Evolutionary conservation across 2,888 invertebrate species (phyloP).

Genomic region (Aphodius sticticus): DNA sequence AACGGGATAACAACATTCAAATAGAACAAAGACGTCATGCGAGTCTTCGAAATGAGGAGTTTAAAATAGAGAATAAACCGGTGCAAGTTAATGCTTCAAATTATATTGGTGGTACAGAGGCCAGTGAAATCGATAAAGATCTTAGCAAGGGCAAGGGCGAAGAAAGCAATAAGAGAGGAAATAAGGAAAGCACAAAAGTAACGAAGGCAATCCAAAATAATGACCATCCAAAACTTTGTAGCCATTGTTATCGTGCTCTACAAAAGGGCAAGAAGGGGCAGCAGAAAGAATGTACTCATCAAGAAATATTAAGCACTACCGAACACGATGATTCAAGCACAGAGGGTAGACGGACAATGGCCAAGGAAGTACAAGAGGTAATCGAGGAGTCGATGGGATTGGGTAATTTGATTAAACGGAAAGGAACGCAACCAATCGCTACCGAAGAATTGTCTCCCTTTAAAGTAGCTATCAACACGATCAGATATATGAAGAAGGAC

Average conservation of each 20-base stretch:
- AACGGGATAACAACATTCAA: not conserved
- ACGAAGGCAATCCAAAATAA: slow-evolving; percentile 5
- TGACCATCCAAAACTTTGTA: not conserved
- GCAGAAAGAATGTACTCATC: not conserved
- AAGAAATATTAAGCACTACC: not conserved
- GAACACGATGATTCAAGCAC: not conserved
- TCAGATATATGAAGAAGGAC: not conserved
- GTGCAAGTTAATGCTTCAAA: not conserved
- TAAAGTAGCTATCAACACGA: not conserved
- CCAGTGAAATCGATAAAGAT: not conserved
- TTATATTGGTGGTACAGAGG: not conserved
- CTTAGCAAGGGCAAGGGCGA: not conserved
- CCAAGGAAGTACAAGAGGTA: not conserved
- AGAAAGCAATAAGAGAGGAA: not conserved
- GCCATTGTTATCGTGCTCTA: not conserved
- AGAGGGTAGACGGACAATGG: not conserved
- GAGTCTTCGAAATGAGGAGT: not conserved
- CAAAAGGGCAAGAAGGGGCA: not conserved
- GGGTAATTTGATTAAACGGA: slow-evolving; percentile 5
- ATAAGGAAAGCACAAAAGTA: not conserved
- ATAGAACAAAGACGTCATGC: not conserved
- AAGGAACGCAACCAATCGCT: not conserved
- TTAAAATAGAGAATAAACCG: not conserved
- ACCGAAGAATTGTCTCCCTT: not conserved
- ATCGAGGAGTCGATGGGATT: slow-evolving; percentile 5